Conservation (phyloP, 2,113 vertebrate genomes). For the Scartelaos histophorus region DNA sequence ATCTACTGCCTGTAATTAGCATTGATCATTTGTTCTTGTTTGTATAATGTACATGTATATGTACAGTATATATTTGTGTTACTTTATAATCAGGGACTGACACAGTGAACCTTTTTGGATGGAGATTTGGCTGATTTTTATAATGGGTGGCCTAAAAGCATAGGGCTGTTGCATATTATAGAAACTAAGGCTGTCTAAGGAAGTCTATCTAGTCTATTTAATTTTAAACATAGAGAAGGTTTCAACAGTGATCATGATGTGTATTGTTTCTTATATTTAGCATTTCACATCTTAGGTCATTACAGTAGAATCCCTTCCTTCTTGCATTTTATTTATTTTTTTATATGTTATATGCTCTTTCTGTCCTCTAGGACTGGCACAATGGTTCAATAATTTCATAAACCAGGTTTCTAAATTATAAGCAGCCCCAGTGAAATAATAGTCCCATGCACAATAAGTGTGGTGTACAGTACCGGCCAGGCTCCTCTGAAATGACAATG, state of each 20-base stretch:
- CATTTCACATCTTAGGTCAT: too few species aligned
- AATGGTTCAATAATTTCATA: neutral
- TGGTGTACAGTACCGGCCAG: neutral
- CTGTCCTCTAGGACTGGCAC: neutral
- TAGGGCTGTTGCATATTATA: too few species aligned
- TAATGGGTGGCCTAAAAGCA: neutral
- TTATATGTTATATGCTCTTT: neutral
- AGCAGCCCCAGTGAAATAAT: neutral
- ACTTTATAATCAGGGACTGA: neutral
- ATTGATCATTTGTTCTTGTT: neutral
- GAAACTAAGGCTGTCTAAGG: neutral
- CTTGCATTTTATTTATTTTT: neutral
- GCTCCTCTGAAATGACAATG: neutral
- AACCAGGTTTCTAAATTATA: neutral
- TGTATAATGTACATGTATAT: too few species aligned
- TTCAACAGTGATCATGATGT: too few species aligned
- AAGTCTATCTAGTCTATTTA: neutral
- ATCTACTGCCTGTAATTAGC: neutral
- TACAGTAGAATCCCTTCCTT: neutral
- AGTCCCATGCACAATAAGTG: too few species aligned
- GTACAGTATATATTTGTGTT: too few species aligned
- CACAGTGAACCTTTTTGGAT: neutral
- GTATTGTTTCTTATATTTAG: too few species aligned
- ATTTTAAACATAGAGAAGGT: too few species aligned
- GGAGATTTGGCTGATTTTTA: neutral